phyloP scores from a whole-genome alignment of 2,113 vertebrate genomes.

The Gymnocephalus cernua region DNA sequence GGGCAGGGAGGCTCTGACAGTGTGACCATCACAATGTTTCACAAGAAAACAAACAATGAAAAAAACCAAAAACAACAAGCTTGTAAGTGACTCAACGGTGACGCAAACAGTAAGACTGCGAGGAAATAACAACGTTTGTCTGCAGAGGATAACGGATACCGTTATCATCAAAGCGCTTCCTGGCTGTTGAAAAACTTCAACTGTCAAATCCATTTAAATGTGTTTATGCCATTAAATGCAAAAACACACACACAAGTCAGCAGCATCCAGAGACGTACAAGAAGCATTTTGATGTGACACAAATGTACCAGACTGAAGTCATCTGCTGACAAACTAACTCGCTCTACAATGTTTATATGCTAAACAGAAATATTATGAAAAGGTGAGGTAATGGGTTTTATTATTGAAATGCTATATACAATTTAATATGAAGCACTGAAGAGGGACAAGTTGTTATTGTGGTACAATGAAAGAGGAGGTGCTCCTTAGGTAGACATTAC shows the following conservation, averaged over 20 bases:
- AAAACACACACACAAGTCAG: conserved; percentile 16
- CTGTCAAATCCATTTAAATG: conserved; percentile 13
- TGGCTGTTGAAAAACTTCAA: neutral
- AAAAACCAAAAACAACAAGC: neutral
- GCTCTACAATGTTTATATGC: conserved; percentile 64
- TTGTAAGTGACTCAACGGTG: conserved; percentile 1
- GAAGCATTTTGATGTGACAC: conserved; percentile 30
- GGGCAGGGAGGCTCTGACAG: conserved; percentile 17
- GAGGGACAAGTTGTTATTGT: conserved; percentile 50
- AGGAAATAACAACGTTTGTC: conserved; percentile 34
- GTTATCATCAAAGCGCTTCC: conserved; percentile 39
- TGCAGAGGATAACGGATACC: neutral
- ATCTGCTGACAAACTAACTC: conserved; percentile 37
- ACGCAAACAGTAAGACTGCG: conserved; percentile 10
- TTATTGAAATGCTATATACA: conserved; percentile 27
- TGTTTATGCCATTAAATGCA: neutral
- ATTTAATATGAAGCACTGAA: neutral
- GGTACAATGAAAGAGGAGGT: neutral
- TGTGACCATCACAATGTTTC: neutral
- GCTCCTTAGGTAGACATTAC: conserved; percentile 55
- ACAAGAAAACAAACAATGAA: neutral
- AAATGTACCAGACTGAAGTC: conserved; percentile 10
- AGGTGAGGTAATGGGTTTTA: conserved; percentile 54
- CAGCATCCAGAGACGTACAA: neutral
- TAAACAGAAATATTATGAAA: conserved; percentile 63